Conservation (phyloP, 2,113 vertebrate genomes). For the Campylomormyrus numenius region DNA sequence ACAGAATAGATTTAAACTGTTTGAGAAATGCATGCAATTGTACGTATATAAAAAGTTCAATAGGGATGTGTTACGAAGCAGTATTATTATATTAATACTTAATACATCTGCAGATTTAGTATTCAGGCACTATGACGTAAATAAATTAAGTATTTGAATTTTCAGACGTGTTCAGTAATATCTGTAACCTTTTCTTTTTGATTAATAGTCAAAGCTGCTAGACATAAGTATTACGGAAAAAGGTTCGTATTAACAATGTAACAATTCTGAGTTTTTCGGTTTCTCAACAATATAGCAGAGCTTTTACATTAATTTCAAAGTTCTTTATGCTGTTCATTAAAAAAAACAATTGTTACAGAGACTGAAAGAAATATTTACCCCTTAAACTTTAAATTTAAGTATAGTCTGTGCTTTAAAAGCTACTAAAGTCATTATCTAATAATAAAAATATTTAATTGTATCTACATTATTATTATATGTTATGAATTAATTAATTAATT, state of each 20-base stretch:
- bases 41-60: background rate
- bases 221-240: background rate
- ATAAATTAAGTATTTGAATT: background rate
- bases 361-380: background rate
- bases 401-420: background rate
- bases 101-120: background rate
- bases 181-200: background rate
- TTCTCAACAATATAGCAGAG: background rate
- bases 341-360: background rate
- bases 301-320: background rate
- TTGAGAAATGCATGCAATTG: background rate
- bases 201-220: background rate
- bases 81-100: background rate
- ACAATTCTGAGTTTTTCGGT: background rate
- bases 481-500: background rate
- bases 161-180: background rate
- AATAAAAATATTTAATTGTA: background rate
- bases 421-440: background rate
- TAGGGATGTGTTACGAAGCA: background rate
- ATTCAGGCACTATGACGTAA: background rate
- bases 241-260: background rate
- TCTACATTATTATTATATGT: background rate
- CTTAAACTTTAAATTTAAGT: background rate
- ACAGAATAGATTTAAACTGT: background rate
- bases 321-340: background rate